phyloP scores from a whole-genome alignment of 1,140 invertebrate species.

The Goniozus legneri region DNA sequence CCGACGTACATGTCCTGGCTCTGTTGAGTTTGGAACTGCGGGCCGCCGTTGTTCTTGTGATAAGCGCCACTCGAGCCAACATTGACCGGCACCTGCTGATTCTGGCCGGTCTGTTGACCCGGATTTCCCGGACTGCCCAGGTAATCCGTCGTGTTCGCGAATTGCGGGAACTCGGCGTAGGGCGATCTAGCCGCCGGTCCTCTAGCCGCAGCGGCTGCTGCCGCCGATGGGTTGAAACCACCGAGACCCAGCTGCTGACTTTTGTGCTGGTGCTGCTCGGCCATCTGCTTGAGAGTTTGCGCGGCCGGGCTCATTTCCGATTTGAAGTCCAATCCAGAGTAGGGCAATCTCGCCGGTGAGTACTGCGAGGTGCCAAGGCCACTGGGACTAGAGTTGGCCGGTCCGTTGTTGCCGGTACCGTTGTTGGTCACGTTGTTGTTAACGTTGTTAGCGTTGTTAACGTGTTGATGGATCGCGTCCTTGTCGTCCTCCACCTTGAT shows the following conservation, averaged over 20 bases:
- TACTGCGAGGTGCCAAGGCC: constrained; percentile 46
- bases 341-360: constrained; percentile 49
- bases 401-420: constrained; percentile 27
- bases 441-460: constrained; percentile 19
- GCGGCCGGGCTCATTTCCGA: constrained; percentile 81
- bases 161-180: constrained; percentile 53
- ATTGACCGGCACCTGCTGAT: constrained; percentile 27
- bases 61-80: constrained; percentile 24
- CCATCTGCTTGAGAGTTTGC: constrained; percentile 93
- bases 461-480: constrained; percentile 39
- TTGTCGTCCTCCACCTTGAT: constrained; percentile 52
- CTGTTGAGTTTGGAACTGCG: constrained; percentile 45
- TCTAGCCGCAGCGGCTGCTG: constrained; percentile 33
- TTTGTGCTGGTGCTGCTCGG: constrained; percentile 92
- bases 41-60: constrained; percentile 51
- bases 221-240: constrained; percentile 44
- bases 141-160: constrained; percentile 48
- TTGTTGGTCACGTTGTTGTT: constrained; percentile 30
- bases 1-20: constrained; percentile 46
- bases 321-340: constrained; percentile 57
- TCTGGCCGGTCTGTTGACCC: constrained; percentile 30
- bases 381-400: constrained; percentile 39
- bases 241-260: constrained; percentile 55
- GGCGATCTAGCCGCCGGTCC: constrained; percentile 52
- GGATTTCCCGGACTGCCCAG: constrained; percentile 52